Conservation (phyloP, 2,797 vertebrate species). For the Protonibea diacanthus region DNA sequence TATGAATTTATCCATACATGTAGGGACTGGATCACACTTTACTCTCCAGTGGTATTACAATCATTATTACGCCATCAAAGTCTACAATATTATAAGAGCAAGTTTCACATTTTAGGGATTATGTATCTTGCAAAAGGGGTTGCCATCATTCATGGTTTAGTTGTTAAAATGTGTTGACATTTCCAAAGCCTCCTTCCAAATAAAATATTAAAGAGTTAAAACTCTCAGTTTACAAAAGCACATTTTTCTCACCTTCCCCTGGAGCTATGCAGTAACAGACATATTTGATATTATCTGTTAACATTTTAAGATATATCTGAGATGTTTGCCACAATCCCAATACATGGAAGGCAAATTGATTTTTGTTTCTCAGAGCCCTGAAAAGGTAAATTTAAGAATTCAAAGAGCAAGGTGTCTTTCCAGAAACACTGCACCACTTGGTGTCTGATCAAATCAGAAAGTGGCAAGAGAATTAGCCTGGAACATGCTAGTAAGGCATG, state of each 20-base stretch:
- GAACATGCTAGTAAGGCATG: no score
- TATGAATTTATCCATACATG: slow-evolving; percentile 4
- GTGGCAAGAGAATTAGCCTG: no score
- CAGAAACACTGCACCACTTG: no score
- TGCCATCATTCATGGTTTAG: background rate
- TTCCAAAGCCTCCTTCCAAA: background rate
- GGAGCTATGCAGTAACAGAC: background rate
- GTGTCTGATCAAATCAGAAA: no score
- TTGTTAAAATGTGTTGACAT: background rate
- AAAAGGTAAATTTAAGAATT: no score
- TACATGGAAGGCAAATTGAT: no score
- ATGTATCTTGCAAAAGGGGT: background rate
- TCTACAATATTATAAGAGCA: background rate
- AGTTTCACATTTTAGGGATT: background rate
- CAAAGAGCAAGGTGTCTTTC: no score
- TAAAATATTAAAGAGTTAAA: background rate
- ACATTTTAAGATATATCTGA: background rate
- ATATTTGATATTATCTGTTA: background rate
- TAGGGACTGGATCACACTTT: background rate
- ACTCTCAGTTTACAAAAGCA: background rate
- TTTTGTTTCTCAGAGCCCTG: no score
- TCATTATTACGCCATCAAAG: no score
- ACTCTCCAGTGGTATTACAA: background rate
- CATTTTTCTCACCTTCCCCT: background rate
- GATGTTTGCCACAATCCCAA: background rate